Percentiles rank a stretch among this genome's conserved stretches.
phyloP scores from a whole-genome alignment of 2,797 vertebrate species.

The Neosilurus mollespiculum region DNA sequence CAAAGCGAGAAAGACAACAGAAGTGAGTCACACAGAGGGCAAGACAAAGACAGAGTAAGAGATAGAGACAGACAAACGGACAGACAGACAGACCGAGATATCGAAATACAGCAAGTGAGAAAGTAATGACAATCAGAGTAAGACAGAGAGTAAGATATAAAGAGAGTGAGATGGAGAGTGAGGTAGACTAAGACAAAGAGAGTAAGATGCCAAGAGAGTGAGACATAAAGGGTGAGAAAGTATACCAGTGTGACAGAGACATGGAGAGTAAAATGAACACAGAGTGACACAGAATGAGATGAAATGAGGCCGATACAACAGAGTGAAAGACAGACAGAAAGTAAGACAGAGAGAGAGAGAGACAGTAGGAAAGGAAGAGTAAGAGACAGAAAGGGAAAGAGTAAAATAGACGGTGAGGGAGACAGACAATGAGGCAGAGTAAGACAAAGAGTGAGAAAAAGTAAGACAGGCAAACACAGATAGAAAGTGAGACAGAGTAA shows the following conservation, averaged over 20 bases:
- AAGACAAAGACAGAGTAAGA: constrained; percentile 39
- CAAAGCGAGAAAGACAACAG: not conserved
- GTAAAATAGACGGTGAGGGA: not conserved
- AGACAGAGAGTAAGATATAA: constrained; percentile 41
- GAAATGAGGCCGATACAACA: not conserved
- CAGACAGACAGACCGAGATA: not conserved
- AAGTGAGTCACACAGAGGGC: not conserved
- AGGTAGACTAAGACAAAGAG: not conserved
- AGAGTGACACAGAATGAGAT: constrained; percentile 33
- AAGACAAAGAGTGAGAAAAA: not conserved
- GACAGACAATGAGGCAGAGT: not conserved
- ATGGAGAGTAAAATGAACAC: not conserved
- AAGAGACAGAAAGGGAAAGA: not conserved
- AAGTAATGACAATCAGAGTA: not conserved
- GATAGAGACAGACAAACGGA: not conserved
- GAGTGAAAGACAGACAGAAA: not conserved
- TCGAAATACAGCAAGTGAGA: not conserved
- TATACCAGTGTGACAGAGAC: constrained; percentile 34
- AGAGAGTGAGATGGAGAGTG: not conserved
- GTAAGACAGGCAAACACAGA: not conserved
- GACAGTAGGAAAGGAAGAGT: not conserved
- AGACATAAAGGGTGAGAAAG: constrained; percentile 12
- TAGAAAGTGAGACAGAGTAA: constrained; percentile 31
- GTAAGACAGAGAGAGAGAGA: not conserved
- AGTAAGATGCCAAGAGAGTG: not conserved